Evolutionary conservation across 2,888 invertebrate genomes (phyloP).

Genomic region (Orthosia gothica): DNA sequence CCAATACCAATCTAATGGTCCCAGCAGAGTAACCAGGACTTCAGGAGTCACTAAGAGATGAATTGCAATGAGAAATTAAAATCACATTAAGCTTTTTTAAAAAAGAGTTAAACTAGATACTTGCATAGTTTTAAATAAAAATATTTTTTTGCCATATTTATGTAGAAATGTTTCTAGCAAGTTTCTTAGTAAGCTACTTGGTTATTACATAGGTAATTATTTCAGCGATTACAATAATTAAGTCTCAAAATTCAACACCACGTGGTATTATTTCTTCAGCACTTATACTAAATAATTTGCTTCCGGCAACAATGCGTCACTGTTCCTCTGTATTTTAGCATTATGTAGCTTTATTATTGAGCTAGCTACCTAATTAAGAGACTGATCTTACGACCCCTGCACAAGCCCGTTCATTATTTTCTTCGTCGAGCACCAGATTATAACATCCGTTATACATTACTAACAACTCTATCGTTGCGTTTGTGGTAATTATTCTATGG

Average conservation of each 20-base stretch:
- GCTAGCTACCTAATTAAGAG: constrained; percentile 68
- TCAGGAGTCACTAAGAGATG: too few species aligned
- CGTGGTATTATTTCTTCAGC: constrained; percentile 14
- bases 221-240: neutral
- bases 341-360: constrained; percentile 50
- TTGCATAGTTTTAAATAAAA: too few species aligned
- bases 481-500: constrained; percentile 30
- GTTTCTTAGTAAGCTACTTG: too few species aligned
- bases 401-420: constrained; percentile 76
- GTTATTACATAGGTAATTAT: neutral
- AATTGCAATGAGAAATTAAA: too few species aligned
- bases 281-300: constrained; percentile 7
- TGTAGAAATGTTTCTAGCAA: too few species aligned
- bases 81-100: too few species aligned
- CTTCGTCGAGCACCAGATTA: constrained; percentile 78
- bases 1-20: neutral
- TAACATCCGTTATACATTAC: constrained; percentile 81
- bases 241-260: neutral
- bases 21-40: too few species aligned
- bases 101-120: too few species aligned
- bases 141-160: too few species aligned
- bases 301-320: constrained; percentile 36
- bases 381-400: constrained; percentile 70
- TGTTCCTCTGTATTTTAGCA: constrained; percentile 45
- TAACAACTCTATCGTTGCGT: constrained; percentile 58